Conservation (phyloP, 2,797 vertebrate species). For the Hydrolagus colliei region DNA sequence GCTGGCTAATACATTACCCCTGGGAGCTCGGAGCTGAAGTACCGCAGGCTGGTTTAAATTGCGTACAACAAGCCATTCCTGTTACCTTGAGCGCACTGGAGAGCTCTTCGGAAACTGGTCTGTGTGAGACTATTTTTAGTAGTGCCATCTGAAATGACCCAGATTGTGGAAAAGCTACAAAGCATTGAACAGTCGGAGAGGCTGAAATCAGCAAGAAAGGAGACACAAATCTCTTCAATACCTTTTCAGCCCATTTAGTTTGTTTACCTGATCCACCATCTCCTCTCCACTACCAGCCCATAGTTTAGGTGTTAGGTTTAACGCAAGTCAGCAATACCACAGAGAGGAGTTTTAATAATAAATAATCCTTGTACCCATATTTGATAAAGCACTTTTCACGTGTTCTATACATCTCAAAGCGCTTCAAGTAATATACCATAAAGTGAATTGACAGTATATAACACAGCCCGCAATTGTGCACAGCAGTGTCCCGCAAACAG, state of each 20-base stretch:
- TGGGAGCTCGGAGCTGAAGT: not conserved
- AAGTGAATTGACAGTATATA: too few relatives aligned
- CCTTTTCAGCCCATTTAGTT: not conserved
- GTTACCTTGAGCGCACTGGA: not conserved
- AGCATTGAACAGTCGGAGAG: not conserved
- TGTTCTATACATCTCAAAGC: too few relatives aligned
- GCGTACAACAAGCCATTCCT: not conserved
- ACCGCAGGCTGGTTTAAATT: not conserved
- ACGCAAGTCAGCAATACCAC: too few relatives aligned
- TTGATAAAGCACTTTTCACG: too few relatives aligned
- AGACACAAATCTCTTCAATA: not conserved
- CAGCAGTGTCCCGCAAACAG: too few relatives aligned
- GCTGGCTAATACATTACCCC: not conserved
- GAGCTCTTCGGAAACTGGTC: not conserved
- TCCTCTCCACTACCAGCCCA: too few relatives aligned
- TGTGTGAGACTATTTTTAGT: slow-evolving; percentile 6
- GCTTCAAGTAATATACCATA: too few relatives aligned
- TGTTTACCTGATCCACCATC: not conserved
- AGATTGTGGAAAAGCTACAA: not conserved
- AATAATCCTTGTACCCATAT: too few relatives aligned
- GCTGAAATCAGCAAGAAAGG: not conserved
- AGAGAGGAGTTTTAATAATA: too few relatives aligned
- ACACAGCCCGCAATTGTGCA: too few relatives aligned
- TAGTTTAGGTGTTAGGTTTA: too few relatives aligned
- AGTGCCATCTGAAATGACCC: not conserved